Conservation (phyloP, 2,888 invertebrate species). For the Hypena proboscidalis region DNA sequence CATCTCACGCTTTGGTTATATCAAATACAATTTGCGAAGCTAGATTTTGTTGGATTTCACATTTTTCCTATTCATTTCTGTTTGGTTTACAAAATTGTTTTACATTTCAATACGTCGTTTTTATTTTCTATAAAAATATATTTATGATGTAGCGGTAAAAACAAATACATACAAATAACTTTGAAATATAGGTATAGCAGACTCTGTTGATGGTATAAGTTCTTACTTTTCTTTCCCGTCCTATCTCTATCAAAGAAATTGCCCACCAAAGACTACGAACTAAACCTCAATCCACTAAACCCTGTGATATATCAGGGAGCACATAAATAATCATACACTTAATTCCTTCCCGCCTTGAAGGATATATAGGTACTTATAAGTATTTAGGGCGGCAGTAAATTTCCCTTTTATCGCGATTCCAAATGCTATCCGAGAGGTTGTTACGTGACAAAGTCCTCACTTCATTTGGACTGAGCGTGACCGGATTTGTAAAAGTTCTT, state of each 20-base stretch:
- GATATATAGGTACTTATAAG: constrained; percentile 48
- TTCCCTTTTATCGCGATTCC: constrained; percentile 75
- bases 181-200: too few relatives aligned
- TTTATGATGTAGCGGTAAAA: too few relatives aligned
- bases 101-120: constrained; percentile 15
- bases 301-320: constrained; percentile 1
- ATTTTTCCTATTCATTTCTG: constrained; percentile 30
- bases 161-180: too few relatives aligned
- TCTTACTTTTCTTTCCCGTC: too few relatives aligned
- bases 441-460: constrained; percentile 77
- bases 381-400: constrained; percentile 71
- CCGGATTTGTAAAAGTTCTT: constrained; percentile 67
- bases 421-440: constrained; percentile 67
- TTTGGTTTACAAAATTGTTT: constrained; percentile 31
- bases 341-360: constrained; percentile 31
- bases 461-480: constrained; percentile 74
- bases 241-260: too few relatives aligned
- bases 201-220: too few relatives aligned
- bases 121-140: too few relatives aligned
- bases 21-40: constrained; percentile 77
- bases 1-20: constrained; percentile 74
- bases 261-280: not conserved
- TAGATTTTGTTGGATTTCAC: constrained; percentile 64
- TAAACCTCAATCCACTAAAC: too few relatives aligned
- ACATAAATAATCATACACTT: constrained; percentile 21